A percentile compares a stretch with the other conserved stretches of the same genome.
Evolutionary conservation across 2,888 invertebrate species (phyloP).

Genomic region (Clusia tigrina): DNA sequence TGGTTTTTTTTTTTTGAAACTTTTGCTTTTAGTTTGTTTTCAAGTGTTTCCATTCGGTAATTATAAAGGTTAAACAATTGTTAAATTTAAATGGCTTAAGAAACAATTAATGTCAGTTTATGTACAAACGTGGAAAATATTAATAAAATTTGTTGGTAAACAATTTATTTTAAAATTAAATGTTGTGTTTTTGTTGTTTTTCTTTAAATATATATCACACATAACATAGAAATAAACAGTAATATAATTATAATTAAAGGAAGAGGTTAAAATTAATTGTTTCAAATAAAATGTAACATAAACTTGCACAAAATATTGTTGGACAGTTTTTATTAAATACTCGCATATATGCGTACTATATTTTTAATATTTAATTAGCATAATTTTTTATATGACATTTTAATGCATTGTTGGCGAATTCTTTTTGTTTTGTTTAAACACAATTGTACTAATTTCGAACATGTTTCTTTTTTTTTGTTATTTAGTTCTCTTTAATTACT

Average conservation of each 20-base stretch:
- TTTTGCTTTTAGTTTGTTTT: conserved; percentile 5
- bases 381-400: background rate
- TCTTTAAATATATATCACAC: conserved; percentile 21
- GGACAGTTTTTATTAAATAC: too few species aligned
- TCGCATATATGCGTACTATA: too few species aligned
- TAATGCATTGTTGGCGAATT: background rate
- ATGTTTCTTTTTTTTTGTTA: conserved; percentile 6
- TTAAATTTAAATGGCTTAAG: too few species aligned
- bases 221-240: conserved; percentile 9
- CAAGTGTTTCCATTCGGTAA: background rate
- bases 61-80: too few species aligned
- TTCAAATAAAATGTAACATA: too few species aligned
- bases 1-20: background rate
- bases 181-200: background rate
- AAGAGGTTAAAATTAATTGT: conserved; percentile 8
- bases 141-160: too few species aligned
- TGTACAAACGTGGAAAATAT: background rate
- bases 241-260: conserved; percentile 8
- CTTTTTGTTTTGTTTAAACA: conserved; percentile 13
- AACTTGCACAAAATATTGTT: too few species aligned
- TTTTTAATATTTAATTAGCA: too few species aligned
- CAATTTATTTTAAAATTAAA: too few species aligned
- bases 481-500: background rate
- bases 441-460: conserved; percentile 22
- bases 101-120: too few species aligned